Base-by-base conservation (phyloP, 1,140 invertebrate species). In the Philotrypesis tridentata region DNA sequence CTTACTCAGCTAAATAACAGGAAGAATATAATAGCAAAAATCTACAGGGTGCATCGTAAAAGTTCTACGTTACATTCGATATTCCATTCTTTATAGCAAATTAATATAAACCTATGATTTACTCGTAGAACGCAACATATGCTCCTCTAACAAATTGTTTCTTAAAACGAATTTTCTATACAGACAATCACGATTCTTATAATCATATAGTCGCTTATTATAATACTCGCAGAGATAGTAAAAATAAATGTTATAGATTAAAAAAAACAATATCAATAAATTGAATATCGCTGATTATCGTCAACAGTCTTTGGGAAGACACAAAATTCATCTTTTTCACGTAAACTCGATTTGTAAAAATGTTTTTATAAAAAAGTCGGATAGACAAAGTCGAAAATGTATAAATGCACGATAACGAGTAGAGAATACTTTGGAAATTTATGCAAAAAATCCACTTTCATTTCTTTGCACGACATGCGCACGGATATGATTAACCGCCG, bases 381-480 rank as follows among this genome's bases (percentile, higher is more conserved):
- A 55, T 82, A 78, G 11, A 82, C 60, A 77, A 65, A 55, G n/a
- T 48, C 27, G 60, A 21, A 77, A 78, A 72, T 72, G 23, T 72
- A 6, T 71, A 78, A 78, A 73, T 63, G 63, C 65, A 75, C 63
- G 7, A 27, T 70, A 40, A 75, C 33, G 40, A 81, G 63, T 65
- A 67, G 14, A 31, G 37, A 63, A 25, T 70, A 68, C n/a, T 63
- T 71, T 76, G n/a, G 0, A 63, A 68, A 76, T 76, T 76, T 77
- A 76, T n/a, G n/a, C n/a, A n/a, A 82, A 70, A 81, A 76, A 40
- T 65, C 31, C 73, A 80, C 70, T 80, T 80, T 80, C 79, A 80
- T 73, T 63, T 80, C 17, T 17, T 65, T 29, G 61, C 40, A 43
- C 12, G n/a, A n/a, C n/a, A n/a, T 14, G 40, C 40, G 40, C 40